Evolutionary conservation across 2,113 vertebrate species (phyloP).

Genomic region (Oreochromis tanganicae): DNA sequence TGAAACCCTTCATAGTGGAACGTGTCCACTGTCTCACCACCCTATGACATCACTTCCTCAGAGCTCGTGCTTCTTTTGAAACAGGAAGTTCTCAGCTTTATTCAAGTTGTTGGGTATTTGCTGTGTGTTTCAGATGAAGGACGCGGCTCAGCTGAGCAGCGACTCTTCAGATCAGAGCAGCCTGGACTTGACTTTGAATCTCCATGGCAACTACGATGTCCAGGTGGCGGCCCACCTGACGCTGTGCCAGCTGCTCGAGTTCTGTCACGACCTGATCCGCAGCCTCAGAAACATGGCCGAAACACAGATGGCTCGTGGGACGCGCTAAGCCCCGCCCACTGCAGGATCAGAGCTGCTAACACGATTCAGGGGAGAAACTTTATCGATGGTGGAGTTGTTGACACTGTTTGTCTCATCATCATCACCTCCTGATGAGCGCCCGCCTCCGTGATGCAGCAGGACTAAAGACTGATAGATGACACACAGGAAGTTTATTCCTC

Average conservation of each 20-base stretch:
- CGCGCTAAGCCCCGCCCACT: background rate
- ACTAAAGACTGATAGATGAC: background rate
- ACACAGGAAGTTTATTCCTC: background rate
- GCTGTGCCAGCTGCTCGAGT: conserved; percentile 59
- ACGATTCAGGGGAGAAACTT: background rate
- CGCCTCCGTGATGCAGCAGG: rapidly evolving
- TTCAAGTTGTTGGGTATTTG: background rate
- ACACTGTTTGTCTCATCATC: background rate
- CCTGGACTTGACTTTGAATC: conserved; percentile 6
- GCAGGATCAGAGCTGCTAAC: background rate
- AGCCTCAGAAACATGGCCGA: conserved; percentile 46
- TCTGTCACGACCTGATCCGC: conserved; percentile 61
- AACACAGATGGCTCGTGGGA: background rate
- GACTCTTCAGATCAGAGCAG: background rate
- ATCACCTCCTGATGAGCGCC: background rate
- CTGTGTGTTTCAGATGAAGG: conserved; percentile 47
- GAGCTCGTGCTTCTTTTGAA: background rate
- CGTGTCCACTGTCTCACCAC: background rate
- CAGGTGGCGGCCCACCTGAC: conserved; percentile 56
- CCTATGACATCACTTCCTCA: background rate
- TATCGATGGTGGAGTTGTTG: background rate
- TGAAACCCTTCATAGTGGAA: background rate
- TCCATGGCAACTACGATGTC: conserved; percentile 33
- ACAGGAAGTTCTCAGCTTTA: background rate
- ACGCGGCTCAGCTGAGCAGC: background rate